Evolutionary conservation across 2,797 vertebrate genomes (phyloP).

Genomic region (Xenopus petersii): DNA sequence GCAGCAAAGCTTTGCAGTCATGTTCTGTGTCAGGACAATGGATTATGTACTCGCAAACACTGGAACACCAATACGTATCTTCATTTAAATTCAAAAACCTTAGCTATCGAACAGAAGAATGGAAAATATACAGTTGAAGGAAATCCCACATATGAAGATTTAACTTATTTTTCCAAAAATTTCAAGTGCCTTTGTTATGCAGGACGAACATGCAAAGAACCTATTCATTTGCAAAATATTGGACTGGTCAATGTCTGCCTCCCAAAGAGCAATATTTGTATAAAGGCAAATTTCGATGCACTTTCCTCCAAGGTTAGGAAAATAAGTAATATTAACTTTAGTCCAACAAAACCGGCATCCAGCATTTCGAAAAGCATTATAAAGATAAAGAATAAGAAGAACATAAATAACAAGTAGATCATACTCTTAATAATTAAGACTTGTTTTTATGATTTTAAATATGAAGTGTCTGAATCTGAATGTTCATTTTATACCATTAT

Average conservation of each 20-base stretch:
- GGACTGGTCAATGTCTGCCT: conserved; percentile 53
- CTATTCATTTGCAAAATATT: conserved; percentile 40
- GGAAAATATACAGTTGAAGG: conserved; percentile 64
- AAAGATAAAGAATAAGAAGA: not conserved
- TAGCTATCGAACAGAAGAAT: conserved; percentile 59
- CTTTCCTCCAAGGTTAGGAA: not conserved
- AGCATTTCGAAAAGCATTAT: not conserved
- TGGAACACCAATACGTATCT: conserved; percentile 73
- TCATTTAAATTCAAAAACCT: conserved; percentile 70
- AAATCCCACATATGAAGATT: conserved; percentile 63
- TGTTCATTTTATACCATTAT: no score
- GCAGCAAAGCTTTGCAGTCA: conserved; percentile 79
- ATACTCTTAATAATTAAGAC: not conserved
- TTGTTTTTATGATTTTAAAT: no score
- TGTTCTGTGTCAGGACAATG: conserved; percentile 71
- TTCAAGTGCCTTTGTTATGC: conserved; percentile 75
- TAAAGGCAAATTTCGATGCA: conserved; percentile 6
- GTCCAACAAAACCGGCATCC: not conserved
- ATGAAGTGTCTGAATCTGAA: no score
- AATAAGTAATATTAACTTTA: not conserved
- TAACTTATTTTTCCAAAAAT: conserved; percentile 60
- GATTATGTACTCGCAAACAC: conserved; percentile 72
- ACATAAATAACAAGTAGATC: not conserved
- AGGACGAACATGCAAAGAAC: conserved; percentile 59
- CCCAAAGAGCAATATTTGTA: conserved; percentile 51